Base-by-base conservation (phyloP, 1,140 invertebrate genomes). In the Zaprionus camerounensis region DNA sequence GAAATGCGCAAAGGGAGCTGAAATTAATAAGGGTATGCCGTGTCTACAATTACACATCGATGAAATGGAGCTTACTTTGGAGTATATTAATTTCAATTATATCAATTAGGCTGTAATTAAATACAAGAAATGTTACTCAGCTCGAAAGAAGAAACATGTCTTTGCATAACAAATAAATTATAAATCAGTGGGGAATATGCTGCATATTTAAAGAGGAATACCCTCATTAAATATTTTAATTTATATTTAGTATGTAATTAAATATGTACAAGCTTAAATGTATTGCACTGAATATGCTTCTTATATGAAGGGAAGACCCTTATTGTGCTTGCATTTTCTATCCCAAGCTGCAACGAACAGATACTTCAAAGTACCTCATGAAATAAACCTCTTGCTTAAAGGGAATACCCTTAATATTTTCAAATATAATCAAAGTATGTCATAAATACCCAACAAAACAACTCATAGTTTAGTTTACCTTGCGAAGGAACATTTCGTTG, bases 401-500 rank as follows among this genome's bases (percentile, higher is more conserved):
- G 31, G 31, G 9, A 34, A 34, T 31, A 11, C 31, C 0, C 31
- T 34, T 0, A 34, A 11, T 34, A 34, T 34, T 34, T 11, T 0
- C 9, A 3, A 34, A 34, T 34, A 34, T 3, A 34, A 34, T 34
- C 2, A 62, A 22, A 20, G 34, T 22, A 38, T 38, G 12, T 38
- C 56, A 17, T 5, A 38, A 13, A 44, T 24, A 34, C 31, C 28
- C 28, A 9, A 20, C 1, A 20, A 20, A 28, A 11, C 2, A 34
- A 1, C 9, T 46, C 6, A 22, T 2, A 17, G n/a, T 6, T 34
- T 3, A 26, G 12, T 76, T 91, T 94, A 96, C 96, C 96, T 96
- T 96, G 92, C 95, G 94, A 61, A 96, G 94, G 93, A 96, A 96
- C 58, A 95, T 92, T 92, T 96, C 95, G 90, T 96, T 96, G 93